Percentiles rank a stretch among this genome's conserved stretches.
These are phyloP conservation scores for Napeogenes inachia DNA, from an alignment of 2,888 invertebrate genomes.

Conservation along the genomic window DNA sequence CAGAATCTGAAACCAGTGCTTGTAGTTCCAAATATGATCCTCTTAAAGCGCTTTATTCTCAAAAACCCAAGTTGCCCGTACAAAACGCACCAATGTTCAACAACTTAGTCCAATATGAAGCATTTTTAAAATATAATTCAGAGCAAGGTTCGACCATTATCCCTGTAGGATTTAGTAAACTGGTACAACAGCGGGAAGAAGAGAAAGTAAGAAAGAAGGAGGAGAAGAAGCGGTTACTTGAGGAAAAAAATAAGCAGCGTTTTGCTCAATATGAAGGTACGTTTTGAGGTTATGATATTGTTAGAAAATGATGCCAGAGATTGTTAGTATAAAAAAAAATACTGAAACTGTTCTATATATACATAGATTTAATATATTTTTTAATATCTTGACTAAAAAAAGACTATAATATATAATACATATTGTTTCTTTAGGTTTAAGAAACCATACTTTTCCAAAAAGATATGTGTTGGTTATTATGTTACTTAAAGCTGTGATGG, in stretches of 20 bases:
- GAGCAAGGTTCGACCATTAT: constrained; percentile 34
- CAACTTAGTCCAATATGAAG: constrained; percentile 80
- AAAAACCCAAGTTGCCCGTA: constrained; percentile 73
- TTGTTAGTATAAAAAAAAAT: too few species aligned
- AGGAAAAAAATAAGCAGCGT: constrained; percentile 60
- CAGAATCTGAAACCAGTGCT: constrained; percentile 63
- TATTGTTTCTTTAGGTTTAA: too few species aligned
- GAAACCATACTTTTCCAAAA: too few species aligned
- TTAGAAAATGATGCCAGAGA: too few species aligned
- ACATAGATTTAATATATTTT: too few species aligned
- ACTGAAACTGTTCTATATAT: too few species aligned
- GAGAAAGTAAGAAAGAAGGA: constrained; percentile 47
- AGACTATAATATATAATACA: too few species aligned
- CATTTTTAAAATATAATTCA: constrained; percentile 38
- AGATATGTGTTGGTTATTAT: too few species aligned
- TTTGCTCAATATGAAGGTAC: constrained; percentile 63
- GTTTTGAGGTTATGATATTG: constrained; percentile 61
- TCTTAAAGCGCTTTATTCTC: constrained; percentile 81
- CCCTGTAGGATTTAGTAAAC: constrained; percentile 49
- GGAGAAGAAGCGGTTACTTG: constrained; percentile 44
- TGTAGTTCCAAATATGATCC: constrained; percentile 80
- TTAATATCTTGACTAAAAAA: too few species aligned
- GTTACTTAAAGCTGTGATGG: too few species aligned
- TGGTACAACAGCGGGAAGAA: constrained; percentile 52
- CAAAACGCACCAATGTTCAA: constrained; percentile 80